Conservation (phyloP, 1,140 invertebrate species). For the Ceratosolen solmsi region DNA sequence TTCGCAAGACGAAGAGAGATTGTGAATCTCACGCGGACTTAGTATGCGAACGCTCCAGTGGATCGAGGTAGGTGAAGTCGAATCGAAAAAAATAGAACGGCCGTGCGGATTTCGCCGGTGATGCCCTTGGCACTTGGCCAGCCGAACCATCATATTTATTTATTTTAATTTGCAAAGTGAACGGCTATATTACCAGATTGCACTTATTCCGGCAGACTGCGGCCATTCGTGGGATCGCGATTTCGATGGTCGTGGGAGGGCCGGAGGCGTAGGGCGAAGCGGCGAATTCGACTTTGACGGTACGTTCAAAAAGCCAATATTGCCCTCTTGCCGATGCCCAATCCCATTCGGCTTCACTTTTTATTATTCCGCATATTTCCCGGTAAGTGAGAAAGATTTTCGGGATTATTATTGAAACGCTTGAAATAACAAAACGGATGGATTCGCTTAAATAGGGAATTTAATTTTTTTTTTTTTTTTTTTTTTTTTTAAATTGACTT, state of each 20-base stretch:
- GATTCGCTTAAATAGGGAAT: too few relatives aligned
- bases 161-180: slow-evolving; percentile 57
- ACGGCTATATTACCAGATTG: slow-evolving; percentile 54
- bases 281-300: slow-evolving; percentile 17
- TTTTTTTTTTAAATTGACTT: too few relatives aligned
- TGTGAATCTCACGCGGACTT: background rate
- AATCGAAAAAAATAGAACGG: slow-evolving; percentile 46
- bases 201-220: slow-evolving; percentile 46
- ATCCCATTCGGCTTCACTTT: background rate
- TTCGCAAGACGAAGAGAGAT: background rate
- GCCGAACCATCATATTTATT: slow-evolving; percentile 52
- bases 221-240: background rate
- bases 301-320: slow-evolving; percentile 9
- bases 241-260: background rate
- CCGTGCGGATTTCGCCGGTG: background rate
- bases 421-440: background rate
- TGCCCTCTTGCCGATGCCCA: background rate
- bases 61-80: background rate
- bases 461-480: too few relatives aligned
- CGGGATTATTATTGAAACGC: background rate
- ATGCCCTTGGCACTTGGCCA: slow-evolving; percentile 42
- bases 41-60: background rate
- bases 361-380: background rate
- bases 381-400: background rate
- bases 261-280: background rate